phyloP scores from a whole-genome alignment of 1,140 invertebrate species.

The Tenebrio molitor region DNA sequence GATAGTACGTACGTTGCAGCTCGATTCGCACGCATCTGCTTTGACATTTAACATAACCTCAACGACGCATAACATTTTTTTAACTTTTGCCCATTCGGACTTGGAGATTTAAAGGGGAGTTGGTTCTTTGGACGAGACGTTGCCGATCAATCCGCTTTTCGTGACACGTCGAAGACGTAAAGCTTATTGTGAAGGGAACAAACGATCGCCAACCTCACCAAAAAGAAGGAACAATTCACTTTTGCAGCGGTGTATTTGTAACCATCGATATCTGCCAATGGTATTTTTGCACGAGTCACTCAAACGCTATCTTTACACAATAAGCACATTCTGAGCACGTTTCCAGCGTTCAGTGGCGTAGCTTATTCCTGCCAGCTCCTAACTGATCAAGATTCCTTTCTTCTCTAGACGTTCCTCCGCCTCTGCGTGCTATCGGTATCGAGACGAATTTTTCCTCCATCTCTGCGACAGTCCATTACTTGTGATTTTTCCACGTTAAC shows the following conservation, averaged over 20 bases:
- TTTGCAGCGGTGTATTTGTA: conserved; percentile 32
- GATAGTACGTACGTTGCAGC: too few species aligned
- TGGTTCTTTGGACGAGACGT: too few species aligned
- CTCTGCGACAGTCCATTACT: conserved; percentile 12
- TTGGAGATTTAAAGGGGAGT: too few species aligned
- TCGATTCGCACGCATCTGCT: too few species aligned
- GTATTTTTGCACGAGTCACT: conserved; percentile 24
- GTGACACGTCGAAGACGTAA: conserved; percentile 5
- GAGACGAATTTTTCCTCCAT: not conserved
- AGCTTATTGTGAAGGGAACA: conserved; percentile 29
- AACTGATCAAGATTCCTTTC: too few species aligned
- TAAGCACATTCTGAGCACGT: conserved; percentile 31
- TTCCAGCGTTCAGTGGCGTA: not conserved
- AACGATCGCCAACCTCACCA: not conserved
- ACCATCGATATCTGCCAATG: conserved; percentile 24
- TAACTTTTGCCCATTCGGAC: too few species aligned
- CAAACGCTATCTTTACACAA: conserved; percentile 36
- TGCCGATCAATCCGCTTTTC: too few species aligned
- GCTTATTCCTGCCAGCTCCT: too few species aligned
- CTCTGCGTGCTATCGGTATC: too few species aligned
- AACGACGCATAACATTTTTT: too few species aligned
- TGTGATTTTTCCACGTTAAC: not conserved
- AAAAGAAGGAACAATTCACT: conserved; percentile 29
- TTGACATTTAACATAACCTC: too few species aligned
- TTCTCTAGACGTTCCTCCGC: too few species aligned